Percentiles rank a stretch among this genome's conserved stretches.
phyloP scores from a whole-genome alignment of 1,140 invertebrate species.

The Trichomalopsis sarcophagae region DNA sequence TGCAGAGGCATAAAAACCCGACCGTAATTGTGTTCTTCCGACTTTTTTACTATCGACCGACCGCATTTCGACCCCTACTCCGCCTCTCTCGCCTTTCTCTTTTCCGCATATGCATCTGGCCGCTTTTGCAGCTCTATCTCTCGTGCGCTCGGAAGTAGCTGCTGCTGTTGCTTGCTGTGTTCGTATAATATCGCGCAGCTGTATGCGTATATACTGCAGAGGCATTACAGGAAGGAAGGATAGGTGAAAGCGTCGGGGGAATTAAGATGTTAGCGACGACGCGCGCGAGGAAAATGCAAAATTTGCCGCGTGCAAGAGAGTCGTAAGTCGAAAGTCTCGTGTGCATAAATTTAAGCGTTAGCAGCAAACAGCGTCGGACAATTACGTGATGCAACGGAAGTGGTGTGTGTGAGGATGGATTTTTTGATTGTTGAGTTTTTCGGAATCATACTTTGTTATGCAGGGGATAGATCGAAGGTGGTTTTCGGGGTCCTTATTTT shows the following conservation, averaged over 20 bases:
- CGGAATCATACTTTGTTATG: too few species aligned
- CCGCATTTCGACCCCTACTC: constrained; percentile 4
- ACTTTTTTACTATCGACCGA: constrained; percentile 33
- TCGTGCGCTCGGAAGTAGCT: not conserved
- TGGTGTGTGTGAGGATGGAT: not conserved
- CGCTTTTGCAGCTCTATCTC: not conserved
- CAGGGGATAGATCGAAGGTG: too few species aligned
- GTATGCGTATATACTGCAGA: not conserved
- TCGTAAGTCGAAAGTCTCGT: not conserved
- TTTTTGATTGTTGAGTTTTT: not conserved
- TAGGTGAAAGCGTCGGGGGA: constrained; percentile 4
- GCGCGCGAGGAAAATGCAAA: constrained; percentile 12
- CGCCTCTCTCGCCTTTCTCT: constrained; percentile 12
- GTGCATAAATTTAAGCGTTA: constrained; percentile 40
- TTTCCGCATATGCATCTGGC: not conserved
- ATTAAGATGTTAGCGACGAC: constrained; percentile 37
- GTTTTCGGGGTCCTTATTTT: too few species aligned
- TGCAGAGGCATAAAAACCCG: not conserved
- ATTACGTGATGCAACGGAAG: constrained; percentile 38
- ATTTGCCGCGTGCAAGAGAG: not conserved
- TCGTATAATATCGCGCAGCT: not conserved
- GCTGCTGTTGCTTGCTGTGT: not conserved
- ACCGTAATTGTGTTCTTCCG: constrained; percentile 37
- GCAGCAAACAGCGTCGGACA: not conserved
- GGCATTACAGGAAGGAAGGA: not conserved